Evolutionary conservation across 1,140 invertebrate genomes (phyloP), one percentile per base, ranked within the genome.

Genomic region (Drosophila kurseongensis): DNA sequence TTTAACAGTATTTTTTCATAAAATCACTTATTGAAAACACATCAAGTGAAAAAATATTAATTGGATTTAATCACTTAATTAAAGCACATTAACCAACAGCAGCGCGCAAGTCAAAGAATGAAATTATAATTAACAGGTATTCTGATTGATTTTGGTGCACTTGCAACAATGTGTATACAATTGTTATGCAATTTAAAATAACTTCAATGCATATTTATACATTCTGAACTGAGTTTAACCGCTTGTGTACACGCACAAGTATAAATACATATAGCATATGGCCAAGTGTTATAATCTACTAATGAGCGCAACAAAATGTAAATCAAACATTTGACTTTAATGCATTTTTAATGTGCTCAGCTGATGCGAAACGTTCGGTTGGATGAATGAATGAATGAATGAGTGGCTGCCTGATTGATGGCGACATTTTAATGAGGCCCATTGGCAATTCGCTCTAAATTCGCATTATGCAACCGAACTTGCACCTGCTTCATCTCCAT

Each of bases 251-350:
- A 8, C n/a, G n/a, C 10, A 23, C 7, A 47, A 36, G 40, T 35
- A 10, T 5, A 12, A 8, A 35, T 23, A n/a, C 5, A 32, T n/a
- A 41, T 35, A 40, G 41, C 45, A 65, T 7, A 45, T 38, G 50
- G 23, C 10, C 0, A 48, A 65, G 59, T 65, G 62, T 13, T 63
- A 55, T 68, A 69, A 48, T 36, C 42, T 45, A 50, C 63, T 71
- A 71, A 71, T 71, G 50, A 69, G 41, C 65, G 27, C 6, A 42
- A 54, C 54, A 14, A 62, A 66, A 71, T 71, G 63, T 36, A 73
- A 83, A 78, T 82, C 47, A 69, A 76, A 84, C 68, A 85, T 71
- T 80, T 78, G 45, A 36, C 32, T 71, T 75, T 58, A 75, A 81
- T 78, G 80, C 57, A 47, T 59, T 75, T 75, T 44, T 61, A 57